Evolutionary conservation across 2,888 invertebrate species (phyloP), one percentile per base, ranked within the genome.

Genomic region (Xestia sexstrigata): DNA sequence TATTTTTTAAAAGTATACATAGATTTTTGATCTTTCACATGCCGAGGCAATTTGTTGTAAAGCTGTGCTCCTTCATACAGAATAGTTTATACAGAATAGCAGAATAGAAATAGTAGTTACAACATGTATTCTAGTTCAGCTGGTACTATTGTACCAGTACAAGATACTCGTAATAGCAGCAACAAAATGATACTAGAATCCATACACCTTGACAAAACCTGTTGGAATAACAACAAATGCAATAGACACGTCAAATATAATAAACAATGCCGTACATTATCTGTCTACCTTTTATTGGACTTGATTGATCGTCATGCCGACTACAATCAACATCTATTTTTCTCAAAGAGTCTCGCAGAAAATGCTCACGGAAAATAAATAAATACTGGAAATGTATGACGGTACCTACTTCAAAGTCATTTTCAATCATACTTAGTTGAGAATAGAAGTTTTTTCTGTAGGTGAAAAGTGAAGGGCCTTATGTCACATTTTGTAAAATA

Each of bases 241-340:
- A 70, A 52, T 52, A 45, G 45, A 52, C 45, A 30, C 30, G 47
- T 62, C 70, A 84, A 39, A 84, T 70, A 62, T 26, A 60, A 65
- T 65, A 79, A 83, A 35, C 17, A 13, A 15, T 39, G 49, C 23
- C 58, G 8, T 47, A 42, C 30, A 39, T 47, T 42, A 67, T 23
- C 15, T 30, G 2, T 47, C 45, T 67, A 58, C 39, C 62, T 55
- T 73, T 74, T 83, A 78, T 74, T 67, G 71, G 72, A 70, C 39
- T 67, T 87, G 79, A 85, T 82, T 58, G 74, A 78, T 82, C 55
- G 74, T 26, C 8, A 39, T 8, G 55, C 65, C 78, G 45, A n/a
- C 20, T 74, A 78, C 26, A 76, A 82, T 76, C 58, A 76, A 73
- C 67, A 69, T 78, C 42, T 62, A 8, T 49, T 20, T 71, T 71